A percentile compares a stretch with the other conserved stretches of the same genome.
These are phyloP conservation scores for Leucoraja erinaceus DNA, from an alignment of 2,113 vertebrate species.

Conservation along the genomic window DNA sequence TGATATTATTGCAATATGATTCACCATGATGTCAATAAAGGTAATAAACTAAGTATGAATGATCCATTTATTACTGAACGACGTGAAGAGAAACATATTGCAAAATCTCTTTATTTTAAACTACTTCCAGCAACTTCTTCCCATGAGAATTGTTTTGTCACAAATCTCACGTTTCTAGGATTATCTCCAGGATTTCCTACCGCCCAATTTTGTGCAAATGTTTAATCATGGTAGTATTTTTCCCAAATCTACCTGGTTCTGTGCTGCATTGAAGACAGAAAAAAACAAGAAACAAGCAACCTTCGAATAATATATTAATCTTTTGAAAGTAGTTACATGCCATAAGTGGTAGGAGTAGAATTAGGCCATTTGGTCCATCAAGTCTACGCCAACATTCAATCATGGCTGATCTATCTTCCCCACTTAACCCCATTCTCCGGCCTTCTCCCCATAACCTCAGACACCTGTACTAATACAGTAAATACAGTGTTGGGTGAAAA, in stretches of 20 bases:
- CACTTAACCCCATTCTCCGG: too few species aligned
- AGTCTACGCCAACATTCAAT: too few species aligned
- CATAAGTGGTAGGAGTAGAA: too few species aligned
- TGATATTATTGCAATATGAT: slow-evolving; percentile 4
- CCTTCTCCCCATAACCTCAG: too few species aligned
- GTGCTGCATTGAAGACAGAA: neutral
- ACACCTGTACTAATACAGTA: too few species aligned
- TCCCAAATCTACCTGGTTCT: neutral
- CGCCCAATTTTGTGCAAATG: neutral
- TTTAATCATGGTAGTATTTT: neutral
- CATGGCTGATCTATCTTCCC: too few species aligned
- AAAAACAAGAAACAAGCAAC: neutral
- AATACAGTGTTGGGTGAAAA: neutral
- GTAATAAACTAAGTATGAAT: neutral
- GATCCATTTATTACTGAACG: neutral
- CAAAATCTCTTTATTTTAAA: neutral
- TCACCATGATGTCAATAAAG: neutral
- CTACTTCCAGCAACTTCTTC: neutral
- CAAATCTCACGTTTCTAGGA: neutral
- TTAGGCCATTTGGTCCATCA: too few species aligned
- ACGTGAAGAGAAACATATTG: neutral
- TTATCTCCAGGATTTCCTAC: neutral
- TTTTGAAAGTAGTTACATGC: neutral
- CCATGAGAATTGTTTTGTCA: neutral
- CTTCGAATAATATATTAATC: neutral